Evolutionary conservation across 2,888 invertebrate genomes (phyloP), one percentile per base, ranked within the genome.

Genomic region (Watsonalla cultraria): DNA sequence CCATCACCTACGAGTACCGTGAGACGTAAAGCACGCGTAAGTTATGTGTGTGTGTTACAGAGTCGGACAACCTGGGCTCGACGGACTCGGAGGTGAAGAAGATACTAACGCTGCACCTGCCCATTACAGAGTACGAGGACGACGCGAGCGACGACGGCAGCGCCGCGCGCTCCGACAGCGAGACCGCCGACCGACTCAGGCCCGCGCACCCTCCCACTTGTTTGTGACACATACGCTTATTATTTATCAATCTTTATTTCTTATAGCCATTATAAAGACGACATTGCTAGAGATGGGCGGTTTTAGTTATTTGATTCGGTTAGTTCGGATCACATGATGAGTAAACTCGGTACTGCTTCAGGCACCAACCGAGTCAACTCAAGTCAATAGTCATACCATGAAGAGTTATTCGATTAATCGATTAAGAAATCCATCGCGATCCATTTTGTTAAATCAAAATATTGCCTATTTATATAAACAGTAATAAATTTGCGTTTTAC

Each of bases 31-130:
- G 42, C 42, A 42, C 42, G 42, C 42, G 42, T 42, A 11, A 42
- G 42, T 42, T 42, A 11, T 42, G 42, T 42, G 42, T 42, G 42
- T 42, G 42, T 57, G 54, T 93, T 92, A 76, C 95, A 95, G 95
- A 97, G 93, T 96, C 96, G 92, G 96, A 96, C 94, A 96, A 96
- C 94, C 94, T 96, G 94, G 96, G 97, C 92, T 96, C 96, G 86
- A 96, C 96, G 93, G 96, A 97, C 94, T 96, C 96, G 91, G 96
- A 97, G 94, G 96, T 96, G 92, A 96, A 96, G 94, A 96, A 96
- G 94, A 96, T 96, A 93, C 90, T 96, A 94, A 95, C 96, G 86
- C 95, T 96, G 91, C 96, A 96, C 94, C 95, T 96, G 93, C 96
- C 96, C 92, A 96, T 96, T 94, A 96, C 96, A 94, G 97, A 96